Conservation (phyloP, 92 coral and sea anemone species). For the Hydrozoanthus gracilis region DNA sequence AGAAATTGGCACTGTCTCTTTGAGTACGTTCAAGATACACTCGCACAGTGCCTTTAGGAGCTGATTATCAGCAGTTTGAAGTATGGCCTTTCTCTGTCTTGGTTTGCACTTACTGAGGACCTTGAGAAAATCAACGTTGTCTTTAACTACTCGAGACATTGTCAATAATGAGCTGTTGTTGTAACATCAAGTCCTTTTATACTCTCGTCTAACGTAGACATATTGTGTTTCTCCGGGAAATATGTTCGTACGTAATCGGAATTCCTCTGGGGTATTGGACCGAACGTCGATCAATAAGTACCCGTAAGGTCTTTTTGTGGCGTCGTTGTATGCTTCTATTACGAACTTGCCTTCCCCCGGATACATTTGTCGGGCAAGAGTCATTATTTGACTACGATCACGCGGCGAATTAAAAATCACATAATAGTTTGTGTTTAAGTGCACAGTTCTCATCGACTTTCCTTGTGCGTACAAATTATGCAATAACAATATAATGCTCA, state of each 20-base stretch:
- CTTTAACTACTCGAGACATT: not conserved
- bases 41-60: not conserved
- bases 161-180: not conserved
- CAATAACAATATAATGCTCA: not conserved
- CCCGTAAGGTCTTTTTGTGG: conserved; percentile 54
- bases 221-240: not conserved
- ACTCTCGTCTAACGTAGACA: conserved; percentile 21
- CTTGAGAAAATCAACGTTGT: not conserved
- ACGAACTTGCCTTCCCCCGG: conserved; percentile 29
- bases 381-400: conserved; percentile 62
- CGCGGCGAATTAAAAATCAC: too few species aligned
- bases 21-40: too few species aligned
- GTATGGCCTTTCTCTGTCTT: conserved; percentile 3
- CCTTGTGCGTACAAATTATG: conserved; percentile 1
- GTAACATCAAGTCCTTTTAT: not conserved
- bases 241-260: too few species aligned
- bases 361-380: conserved; percentile 52
- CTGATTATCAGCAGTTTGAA: too few species aligned
- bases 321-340: conserved; percentile 56
- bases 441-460: conserved; percentile 10
- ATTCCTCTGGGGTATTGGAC: conserved; percentile 40
- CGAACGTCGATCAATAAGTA: conserved; percentile 60
- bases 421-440: not conserved
- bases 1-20: conserved; percentile 10
- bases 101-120: conserved; percentile 1